Evolutionary conservation across 2,888 invertebrate species (phyloP).

Genomic region (Thymelicus sylvestris): DNA sequence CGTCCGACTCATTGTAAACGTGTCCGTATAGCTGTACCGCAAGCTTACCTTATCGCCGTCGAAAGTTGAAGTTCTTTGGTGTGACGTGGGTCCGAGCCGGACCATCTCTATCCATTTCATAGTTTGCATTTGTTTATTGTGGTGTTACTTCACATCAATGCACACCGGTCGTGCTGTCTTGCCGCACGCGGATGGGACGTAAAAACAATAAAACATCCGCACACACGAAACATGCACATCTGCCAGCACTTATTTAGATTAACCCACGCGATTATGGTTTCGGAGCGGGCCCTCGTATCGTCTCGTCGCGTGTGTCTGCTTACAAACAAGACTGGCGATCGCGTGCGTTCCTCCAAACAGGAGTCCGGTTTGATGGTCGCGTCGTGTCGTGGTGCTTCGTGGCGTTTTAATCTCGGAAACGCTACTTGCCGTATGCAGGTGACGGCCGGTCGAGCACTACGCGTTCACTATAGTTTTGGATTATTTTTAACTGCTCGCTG

Average conservation of each 20-base stretch:
- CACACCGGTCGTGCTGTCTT: constrained; percentile 18
- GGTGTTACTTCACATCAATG: constrained; percentile 27
- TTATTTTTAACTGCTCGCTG: constrained; percentile 43
- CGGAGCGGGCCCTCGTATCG: constrained; percentile 58
- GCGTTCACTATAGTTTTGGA: constrained; percentile 16
- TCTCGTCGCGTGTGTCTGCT: constrained; percentile 59
- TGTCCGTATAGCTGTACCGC: constrained; percentile 51
- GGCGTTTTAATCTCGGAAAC: constrained; percentile 57
- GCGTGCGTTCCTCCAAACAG: constrained; percentile 48
- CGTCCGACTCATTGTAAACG: not conserved
- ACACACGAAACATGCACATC: constrained; percentile 48
- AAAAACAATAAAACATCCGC: constrained; percentile 49
- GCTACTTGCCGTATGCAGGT: constrained; percentile 43
- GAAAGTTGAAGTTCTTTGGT: constrained; percentile 67
- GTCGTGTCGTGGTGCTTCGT: not conserved
- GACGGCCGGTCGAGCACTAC: constrained; percentile 31
- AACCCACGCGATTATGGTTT: constrained; percentile 68
- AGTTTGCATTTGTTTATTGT: constrained; percentile 67
- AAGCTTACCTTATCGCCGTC: constrained; percentile 73
- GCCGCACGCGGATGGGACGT: constrained; percentile 21
- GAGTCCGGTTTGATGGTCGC: constrained; percentile 53
- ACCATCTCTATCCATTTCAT: constrained; percentile 82
- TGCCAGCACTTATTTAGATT: constrained; percentile 67
- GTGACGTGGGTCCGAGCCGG: constrained; percentile 64
- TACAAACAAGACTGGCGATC: constrained; percentile 68